Base-by-base conservation (phyloP, 2,888 invertebrate species). In the Arenicola marina region DNA sequence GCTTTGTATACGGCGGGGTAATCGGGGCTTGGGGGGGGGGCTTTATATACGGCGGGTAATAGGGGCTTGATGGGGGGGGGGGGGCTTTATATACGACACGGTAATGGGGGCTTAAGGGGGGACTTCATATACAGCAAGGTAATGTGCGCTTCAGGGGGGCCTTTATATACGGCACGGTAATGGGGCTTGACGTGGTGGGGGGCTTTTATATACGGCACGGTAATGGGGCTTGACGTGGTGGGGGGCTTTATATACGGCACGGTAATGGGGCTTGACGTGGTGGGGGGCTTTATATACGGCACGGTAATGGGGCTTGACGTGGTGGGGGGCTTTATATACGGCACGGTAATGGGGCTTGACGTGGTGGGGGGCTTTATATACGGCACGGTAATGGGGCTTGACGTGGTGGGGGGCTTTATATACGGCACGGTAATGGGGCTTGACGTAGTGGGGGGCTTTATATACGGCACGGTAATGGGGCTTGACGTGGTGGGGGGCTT, bases 111-210 rank as follows among this genome's bases (percentile, higher is more conserved):
- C 18, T 38, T 38, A 18, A 38, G 11, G 18, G 38, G 18, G 11
- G 18, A 15, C 11, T 38, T 53, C 7, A 31, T 32, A 31, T 53
- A 53, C 53, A 24, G 24, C 32, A 53, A 53, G 24, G 53, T 53
- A 28, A 53, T 7, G 48, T 38, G 11, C 18, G 38, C 18, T 38
- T 38, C 11, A 38, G 11, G 18, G 38, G 18, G 11, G 18, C 18
- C 11, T 38, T 53, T 7, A 31, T 32, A 31, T 53, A 53, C 53
- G 32, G 24, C 32, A 53, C 28, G 24, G 53, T 53, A 28, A 53
- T 7, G 48, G 11, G 11, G 11, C 18, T 38, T 38, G 38, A 38
- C 18, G 18, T 18, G 18, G 38, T 38, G 38, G 38, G 18, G 11
- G 18, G 11, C 11, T 38, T n/a, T n/a, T n/a, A n/a, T n/a, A n/a